Evolutionary conservation across 2,888 invertebrate species (phyloP).

Genomic region (Cataglyphis cursor): DNA sequence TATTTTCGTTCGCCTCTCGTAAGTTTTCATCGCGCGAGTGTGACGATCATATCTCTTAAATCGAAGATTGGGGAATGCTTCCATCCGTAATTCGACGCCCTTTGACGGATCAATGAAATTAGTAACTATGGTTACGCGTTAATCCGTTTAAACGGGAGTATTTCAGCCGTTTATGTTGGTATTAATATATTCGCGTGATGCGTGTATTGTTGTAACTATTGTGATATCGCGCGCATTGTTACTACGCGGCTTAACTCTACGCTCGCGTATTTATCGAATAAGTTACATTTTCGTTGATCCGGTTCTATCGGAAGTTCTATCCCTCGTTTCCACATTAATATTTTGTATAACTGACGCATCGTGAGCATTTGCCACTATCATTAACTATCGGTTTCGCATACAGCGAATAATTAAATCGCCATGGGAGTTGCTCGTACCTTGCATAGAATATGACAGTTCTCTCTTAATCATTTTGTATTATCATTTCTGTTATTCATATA

Average conservation of each 20-base stretch:
- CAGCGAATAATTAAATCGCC: slow-evolving; percentile 36
- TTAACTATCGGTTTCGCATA: slow-evolving; percentile 25
- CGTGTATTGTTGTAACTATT: slow-evolving; percentile 42
- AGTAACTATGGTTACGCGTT: slow-evolving; percentile 15
- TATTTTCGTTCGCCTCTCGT: slow-evolving; percentile 27
- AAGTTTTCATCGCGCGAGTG: not conserved
- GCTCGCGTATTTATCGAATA: slow-evolving; percentile 45
- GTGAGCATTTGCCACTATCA: slow-evolving; percentile 33
- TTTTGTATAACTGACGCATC: slow-evolving; percentile 37
- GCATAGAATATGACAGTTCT: not conserved
- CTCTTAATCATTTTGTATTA: slow-evolving; percentile 1
- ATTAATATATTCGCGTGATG: slow-evolving; percentile 52
- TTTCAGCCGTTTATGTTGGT: slow-evolving; percentile 16
- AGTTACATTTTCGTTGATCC: slow-evolving; percentile 54
- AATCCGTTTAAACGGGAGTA: slow-evolving; percentile 25
- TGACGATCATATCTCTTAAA: slow-evolving; percentile 6
- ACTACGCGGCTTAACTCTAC: slow-evolving; percentile 1
- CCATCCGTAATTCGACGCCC: slow-evolving; percentile 1
- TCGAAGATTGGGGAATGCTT: not conserved
- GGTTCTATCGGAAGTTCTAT: slow-evolving; percentile 43
- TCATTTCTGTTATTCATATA: not conserved
- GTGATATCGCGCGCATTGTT: slow-evolving; percentile 39
- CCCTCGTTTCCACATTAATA: slow-evolving; percentile 44
- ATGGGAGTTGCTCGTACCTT: not conserved
- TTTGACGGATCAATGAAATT: slow-evolving; percentile 34